phyloP scores from a whole-genome alignment of 2,113 vertebrate genomes.

The Zosterops lateralis region DNA sequence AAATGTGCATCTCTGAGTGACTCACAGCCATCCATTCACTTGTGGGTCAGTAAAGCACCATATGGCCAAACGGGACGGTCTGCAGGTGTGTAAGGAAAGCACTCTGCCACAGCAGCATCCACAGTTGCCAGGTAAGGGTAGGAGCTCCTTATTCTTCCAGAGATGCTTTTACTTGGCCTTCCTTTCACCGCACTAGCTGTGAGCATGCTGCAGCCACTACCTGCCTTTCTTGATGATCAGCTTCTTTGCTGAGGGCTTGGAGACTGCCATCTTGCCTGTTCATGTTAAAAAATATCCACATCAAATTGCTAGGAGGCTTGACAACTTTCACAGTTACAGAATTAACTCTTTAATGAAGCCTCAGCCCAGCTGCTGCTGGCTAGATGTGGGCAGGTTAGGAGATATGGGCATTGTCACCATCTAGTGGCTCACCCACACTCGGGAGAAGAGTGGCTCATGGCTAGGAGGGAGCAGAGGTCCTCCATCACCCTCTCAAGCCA shows the following conservation, averaged over 20 bases:
- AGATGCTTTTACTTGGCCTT: not conserved
- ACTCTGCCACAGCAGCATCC: not conserved
- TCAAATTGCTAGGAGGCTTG: not conserved
- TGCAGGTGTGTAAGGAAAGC: not conserved
- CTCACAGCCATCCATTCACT: not conserved
- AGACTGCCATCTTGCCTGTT: not conserved
- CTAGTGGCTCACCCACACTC: constrained; percentile 24
- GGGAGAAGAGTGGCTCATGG: not conserved
- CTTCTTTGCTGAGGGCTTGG: not conserved
- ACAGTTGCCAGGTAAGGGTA: not conserved
- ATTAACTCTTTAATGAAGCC: not conserved
- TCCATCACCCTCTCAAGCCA: not conserved
- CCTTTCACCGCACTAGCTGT: not conserved
- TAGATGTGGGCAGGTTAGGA: not conserved
- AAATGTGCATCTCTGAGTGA: not conserved
- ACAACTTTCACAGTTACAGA: not conserved
- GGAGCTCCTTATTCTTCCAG: not conserved
- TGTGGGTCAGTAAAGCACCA: fast-evolving
- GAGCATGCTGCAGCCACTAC: not conserved
- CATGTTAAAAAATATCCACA: not conserved
- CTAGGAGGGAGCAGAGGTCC: not conserved
- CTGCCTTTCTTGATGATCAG: not conserved
- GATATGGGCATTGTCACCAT: constrained; percentile 35
- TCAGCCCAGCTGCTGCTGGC: not conserved
- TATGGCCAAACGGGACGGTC: not conserved